Base-by-base conservation (phyloP, 2,797 vertebrate species). In the Syndactyla subalaris region DNA sequence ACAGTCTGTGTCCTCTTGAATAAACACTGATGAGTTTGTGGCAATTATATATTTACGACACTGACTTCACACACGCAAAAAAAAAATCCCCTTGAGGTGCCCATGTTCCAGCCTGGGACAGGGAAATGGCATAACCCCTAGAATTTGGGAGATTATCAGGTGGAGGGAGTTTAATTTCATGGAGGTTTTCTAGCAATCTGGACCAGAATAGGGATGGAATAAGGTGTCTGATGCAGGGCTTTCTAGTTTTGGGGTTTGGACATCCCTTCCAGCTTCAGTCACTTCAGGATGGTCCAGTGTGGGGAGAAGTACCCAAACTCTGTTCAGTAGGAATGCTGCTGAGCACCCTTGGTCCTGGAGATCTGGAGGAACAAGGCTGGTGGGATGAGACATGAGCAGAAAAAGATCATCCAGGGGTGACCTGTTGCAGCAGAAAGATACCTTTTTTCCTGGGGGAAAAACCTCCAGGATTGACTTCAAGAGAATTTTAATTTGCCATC, bases 381-480 rank as follows among this genome's bases (percentile, higher is more conserved):
- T 8, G 4, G 22, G 81, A n/a, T 5, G 18, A 65, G 38, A 49
- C 9, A 32, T 9, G 13, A 29, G 12, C 9, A 10, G 36, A 58
- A 51, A 41, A 32, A 32, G 10, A 17, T 3, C 52, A 54, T 6
- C 27, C 29, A 10, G 7, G 6, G 32, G 29, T 22, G 26, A 68
- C 12, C 32, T 62, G 6, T 32, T 52, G 48, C 13, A 82, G 49
- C 49, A 79, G 41, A 45, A 65, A 43, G 15, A 29, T 7, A 14
- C 4, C 12, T 57, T 63, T 6, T 29, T 32, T 58, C 1, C 1
- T 3, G 8, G 18, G 24, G 4, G 3, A 7, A 7, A 66, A 20
- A 13, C 0, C 3, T 26, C 20, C 1, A 7, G 59, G 65, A 24
- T 2, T 22, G 57, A 66, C 26, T 20, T 7, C 0, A 1, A 13